Evolutionary conservation across 92 coral and sea anemone genomes (phyloP), one percentile per base, ranked within the genome.

Genomic region (Phenganax stokvisi): DNA sequence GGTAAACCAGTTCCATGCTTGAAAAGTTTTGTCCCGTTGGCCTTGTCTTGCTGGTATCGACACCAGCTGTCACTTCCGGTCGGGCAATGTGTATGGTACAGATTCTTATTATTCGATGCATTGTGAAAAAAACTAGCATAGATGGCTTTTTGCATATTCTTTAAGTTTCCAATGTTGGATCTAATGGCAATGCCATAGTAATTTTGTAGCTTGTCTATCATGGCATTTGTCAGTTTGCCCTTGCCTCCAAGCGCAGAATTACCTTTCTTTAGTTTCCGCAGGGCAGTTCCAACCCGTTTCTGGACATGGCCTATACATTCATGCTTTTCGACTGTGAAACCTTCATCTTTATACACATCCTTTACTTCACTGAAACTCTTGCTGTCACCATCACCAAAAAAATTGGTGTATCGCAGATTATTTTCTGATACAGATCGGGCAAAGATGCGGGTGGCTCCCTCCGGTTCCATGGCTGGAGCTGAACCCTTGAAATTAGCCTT

Each of bases 1-100:
- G 88, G 88, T 15, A 87, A 61, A 28, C 90, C 90, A 76, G 88
- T 78, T 54, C 85, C 80, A 84, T 87, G 90, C 59, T 87, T 87
- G 47, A 58, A 80, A 11, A 13, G 31, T 3, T 25, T 74, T 10
- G 29, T 77, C 79, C 54, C 71, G 37, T 61, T 86, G 30, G 76
- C 86, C 51, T 13, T 71, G 74, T 71, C 82, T 74, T 56, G 75
- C 86, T 89, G 83, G 66, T 80, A 31, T 25, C 20, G 89, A 37
- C 47, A 37, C 47, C 47, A 37, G 47, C 47, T 37, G 47, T 37
- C 47, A 37, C 47, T 37, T 37, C 47, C 47, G 47, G 54, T 25
- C 20, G 89, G 88, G 68, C 92, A 89, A 82, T 84, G 86, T 30
- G 72, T 71, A 54, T 86, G 87, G 56, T 82, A 80, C 7, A 76